Percentiles rank a stretch among this genome's conserved stretches.
Evolutionary conservation across 2,113 vertebrate genomes (phyloP).

Genomic region (Podiceps cristatus): DNA sequence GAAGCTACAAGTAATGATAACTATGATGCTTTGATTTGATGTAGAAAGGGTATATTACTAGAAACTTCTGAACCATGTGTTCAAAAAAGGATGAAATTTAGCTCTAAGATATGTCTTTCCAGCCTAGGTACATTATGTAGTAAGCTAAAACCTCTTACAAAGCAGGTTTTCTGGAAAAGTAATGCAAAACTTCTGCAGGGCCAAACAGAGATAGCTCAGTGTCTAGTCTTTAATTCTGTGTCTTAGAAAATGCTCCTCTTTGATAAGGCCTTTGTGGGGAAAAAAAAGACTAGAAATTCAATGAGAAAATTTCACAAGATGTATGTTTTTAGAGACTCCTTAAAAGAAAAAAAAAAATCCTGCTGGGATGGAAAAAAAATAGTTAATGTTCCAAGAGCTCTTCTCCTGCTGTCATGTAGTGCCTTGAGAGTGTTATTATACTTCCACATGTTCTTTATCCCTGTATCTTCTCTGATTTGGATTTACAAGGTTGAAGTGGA

Average conservation of each 20-base stretch:
- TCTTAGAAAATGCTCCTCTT: neutral
- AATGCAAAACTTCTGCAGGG: neutral
- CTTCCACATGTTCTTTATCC: neutral
- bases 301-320: neutral
- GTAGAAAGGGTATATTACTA: neutral
- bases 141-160: neutral
- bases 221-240: neutral
- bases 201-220: neutral
- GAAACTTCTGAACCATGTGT: fast-evolving
- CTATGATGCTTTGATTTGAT: neutral
- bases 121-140: no score
- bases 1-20: neutral
- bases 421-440: neutral
- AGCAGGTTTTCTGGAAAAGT: neutral
- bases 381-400: neutral
- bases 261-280: neutral
- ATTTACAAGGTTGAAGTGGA: neutral
- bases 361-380: neutral
- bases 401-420: neutral
- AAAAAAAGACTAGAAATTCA: neutral
- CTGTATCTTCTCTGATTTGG: neutral
- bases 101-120: neutral
- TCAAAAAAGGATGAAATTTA: neutral
- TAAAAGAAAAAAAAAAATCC: neutral
- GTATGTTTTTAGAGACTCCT: neutral